Percentiles rank a stretch among this genome's conserved stretches.
Evolutionary conservation across 1,140 invertebrate genomes (phyloP).

Genomic region (Lepidurus packardi): DNA sequence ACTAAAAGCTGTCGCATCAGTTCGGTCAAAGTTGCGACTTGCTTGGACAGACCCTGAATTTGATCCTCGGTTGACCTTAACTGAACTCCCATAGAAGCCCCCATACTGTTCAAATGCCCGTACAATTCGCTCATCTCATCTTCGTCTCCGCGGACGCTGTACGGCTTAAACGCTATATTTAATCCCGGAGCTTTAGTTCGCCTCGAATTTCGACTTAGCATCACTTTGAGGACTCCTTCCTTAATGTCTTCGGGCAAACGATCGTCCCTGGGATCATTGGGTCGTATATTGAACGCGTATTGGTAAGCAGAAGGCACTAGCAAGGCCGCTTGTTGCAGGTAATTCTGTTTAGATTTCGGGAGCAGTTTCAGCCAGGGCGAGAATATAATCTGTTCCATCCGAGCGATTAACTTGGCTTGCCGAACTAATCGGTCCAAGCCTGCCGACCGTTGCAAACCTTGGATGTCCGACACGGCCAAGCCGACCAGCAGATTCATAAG

Average conservation of each 20-base stretch:
- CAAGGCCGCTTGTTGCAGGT: constrained; percentile 61
- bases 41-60: neutral
- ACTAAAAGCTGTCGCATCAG: neutral
- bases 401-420: constrained; percentile 68
- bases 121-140: neutral
- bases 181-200: neutral
- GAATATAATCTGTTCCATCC: constrained; percentile 73
- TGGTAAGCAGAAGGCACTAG: constrained; percentile 63
- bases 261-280: constrained; percentile 71
- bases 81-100: neutral
- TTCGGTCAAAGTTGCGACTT: neutral
- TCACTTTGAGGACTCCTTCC: constrained; percentile 41
- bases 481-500: constrained; percentile 78
- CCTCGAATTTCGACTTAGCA: neutral
- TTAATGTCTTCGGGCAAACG: constrained; percentile 67
- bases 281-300: constrained; percentile 61
- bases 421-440: constrained; percentile 70
- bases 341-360: constrained; percentile 56
- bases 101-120: neutral
- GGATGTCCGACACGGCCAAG: constrained; percentile 73
- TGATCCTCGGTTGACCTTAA: neutral
- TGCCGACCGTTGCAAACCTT: constrained; percentile 68
- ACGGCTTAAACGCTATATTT: neutral
- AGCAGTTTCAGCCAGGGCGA: constrained; percentile 61
- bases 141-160: neutral